Percentiles rank a stretch among this genome's conserved stretches.
phyloP scores from a whole-genome alignment of 2,888 invertebrate genomes.

The Leptinotarsa tumamoca region DNA sequence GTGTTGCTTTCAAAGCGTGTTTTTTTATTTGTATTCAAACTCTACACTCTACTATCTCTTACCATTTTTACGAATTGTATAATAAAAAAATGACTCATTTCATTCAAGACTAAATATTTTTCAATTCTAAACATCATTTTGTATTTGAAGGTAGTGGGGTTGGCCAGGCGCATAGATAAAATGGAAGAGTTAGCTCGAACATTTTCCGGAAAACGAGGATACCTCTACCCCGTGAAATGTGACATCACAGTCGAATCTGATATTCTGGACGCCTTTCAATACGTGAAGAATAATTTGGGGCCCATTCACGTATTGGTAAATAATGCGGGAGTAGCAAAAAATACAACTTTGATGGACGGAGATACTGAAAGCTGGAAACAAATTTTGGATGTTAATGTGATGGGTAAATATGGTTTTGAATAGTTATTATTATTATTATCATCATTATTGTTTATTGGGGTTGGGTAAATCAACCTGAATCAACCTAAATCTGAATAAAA shows the following conservation, averaged over 20 bases:
- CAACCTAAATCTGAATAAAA: too few relatives aligned
- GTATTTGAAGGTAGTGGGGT: constrained; percentile 46
- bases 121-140: not conserved
- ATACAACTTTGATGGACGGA: constrained; percentile 7
- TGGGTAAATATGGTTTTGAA: constrained; percentile 30
- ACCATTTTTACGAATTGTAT: not conserved
- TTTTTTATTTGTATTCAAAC: too few relatives aligned
- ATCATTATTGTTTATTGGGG: too few relatives aligned
- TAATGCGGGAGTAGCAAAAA: constrained; percentile 23
- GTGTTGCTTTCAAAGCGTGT: too few relatives aligned
- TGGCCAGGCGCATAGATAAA: constrained; percentile 48
- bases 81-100: too few relatives aligned
- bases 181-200: constrained; percentile 42
- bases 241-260: constrained; percentile 60
- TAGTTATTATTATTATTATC: not conserved
- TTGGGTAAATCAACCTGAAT: too few relatives aligned
- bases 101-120: too few relatives aligned
- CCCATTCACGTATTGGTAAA: constrained; percentile 60
- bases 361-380: constrained; percentile 44
- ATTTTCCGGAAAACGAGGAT: constrained; percentile 48
- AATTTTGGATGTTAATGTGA: constrained; percentile 49
- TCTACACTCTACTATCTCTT: not conserved
- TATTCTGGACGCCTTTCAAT: constrained; percentile 57
- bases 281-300: constrained; percentile 57
- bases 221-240: constrained; percentile 58